phyloP scores from a whole-genome alignment of 2,113 vertebrate genomes.

The Numida meleagris region DNA sequence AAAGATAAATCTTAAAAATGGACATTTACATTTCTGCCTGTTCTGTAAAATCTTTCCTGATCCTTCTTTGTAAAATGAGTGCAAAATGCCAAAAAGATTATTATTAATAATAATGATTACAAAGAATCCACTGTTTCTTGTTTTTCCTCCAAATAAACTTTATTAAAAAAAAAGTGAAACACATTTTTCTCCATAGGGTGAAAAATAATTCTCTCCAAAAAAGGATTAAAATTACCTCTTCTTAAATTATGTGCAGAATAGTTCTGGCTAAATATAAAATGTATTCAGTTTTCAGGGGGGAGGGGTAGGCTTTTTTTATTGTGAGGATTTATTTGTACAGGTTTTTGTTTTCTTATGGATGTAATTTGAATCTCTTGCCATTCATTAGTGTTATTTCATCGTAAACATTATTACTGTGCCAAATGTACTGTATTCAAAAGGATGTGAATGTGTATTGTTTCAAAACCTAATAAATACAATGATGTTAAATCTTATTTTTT shows the following conservation, averaged over 20 bases:
- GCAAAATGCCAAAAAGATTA: conserved; percentile 68
- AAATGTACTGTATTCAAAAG: conserved; percentile 99
- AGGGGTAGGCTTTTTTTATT: conserved; percentile 80
- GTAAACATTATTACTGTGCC: conserved; percentile 95
- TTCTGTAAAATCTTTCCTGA: conserved; percentile 71
- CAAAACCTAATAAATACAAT: conserved; percentile 94
- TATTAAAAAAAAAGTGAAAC: conserved; percentile 59
- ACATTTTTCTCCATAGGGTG: conserved; percentile 64
- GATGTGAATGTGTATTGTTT: conserved; percentile 98
- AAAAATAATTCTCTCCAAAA: conserved; percentile 75
- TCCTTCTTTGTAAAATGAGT: conserved; percentile 68
- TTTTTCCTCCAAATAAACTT: conserved; percentile 62
- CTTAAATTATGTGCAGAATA: conserved; percentile 86
- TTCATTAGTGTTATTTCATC: conserved; percentile 90
- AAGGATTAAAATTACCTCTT: conserved; percentile 83
- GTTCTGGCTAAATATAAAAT: conserved; percentile 83
- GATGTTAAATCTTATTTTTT: conserved; percentile 81
- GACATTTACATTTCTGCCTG: conserved; percentile 71
- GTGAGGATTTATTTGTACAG: conserved; percentile 94
- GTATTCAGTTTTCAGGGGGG: conserved; percentile 73
- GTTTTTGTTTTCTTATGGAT: conserved; percentile 83
- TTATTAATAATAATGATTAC: conserved; percentile 50
- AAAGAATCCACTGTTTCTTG: conserved; percentile 65
- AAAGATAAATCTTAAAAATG: conserved; percentile 57
- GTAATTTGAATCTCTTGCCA: conserved; percentile 88